These are phyloP conservation scores for Macropis europaea DNA, from an alignment of 2,888 invertebrate genomes.

Conservation along the genomic window DNA sequence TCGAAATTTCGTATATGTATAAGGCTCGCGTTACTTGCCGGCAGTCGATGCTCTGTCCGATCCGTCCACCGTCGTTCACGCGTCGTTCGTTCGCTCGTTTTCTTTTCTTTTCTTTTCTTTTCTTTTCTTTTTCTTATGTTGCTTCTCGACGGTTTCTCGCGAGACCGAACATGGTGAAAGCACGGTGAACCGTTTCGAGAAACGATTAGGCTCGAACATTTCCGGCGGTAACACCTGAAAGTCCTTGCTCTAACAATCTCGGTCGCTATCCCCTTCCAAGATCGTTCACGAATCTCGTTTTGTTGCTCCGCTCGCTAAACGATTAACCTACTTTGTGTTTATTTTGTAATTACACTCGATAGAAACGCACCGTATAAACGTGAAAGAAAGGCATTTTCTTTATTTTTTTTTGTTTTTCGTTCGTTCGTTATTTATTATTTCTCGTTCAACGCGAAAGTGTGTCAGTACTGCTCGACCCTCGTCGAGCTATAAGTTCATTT, in stretches of 20 bases:
- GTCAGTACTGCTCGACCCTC: slow-evolving; percentile 41
- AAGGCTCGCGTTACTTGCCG: slow-evolving; percentile 34
- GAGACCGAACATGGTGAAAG: slow-evolving; percentile 15
- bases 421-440: background rate
- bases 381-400: slow-evolving; percentile 48
- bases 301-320: slow-evolving; percentile 2
- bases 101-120: too few relatives aligned
- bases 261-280: background rate
- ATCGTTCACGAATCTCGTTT: slow-evolving; percentile 9
- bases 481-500: slow-evolving; percentile 23
- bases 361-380: slow-evolving; percentile 49
- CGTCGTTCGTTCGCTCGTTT: background rate
- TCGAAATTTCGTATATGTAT: slow-evolving; percentile 26
- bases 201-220: slow-evolving; percentile 30
- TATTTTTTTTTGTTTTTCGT: slow-evolving; percentile 1
- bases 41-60: slow-evolving; percentile 56
- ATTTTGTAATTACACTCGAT: slow-evolving; percentile 36
- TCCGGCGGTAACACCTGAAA: slow-evolving; percentile 48
- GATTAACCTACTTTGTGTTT: slow-evolving; percentile 26
- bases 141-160: too few relatives aligned
- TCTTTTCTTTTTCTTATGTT: too few relatives aligned
- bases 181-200: slow-evolving; percentile 18
- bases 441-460: slow-evolving; percentile 15
- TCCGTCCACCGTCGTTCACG: slow-evolving; percentile 41
- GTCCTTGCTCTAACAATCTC: slow-evolving; percentile 11